Conservation (phyloP, 2,113 vertebrate genomes). For the Myotis yumanensis region DNA sequence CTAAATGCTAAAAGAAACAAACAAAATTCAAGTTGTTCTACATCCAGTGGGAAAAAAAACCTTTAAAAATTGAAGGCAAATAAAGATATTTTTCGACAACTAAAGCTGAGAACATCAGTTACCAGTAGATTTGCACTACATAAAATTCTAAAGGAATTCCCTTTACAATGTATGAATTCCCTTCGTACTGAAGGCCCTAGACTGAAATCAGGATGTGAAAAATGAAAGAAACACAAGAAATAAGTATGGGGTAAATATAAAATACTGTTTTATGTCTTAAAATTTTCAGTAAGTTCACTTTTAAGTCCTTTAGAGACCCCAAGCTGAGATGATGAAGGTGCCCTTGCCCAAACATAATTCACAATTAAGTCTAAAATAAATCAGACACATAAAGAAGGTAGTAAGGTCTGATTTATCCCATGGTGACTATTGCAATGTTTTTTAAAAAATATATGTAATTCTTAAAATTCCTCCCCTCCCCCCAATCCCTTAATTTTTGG, state of each 20-base stretch:
- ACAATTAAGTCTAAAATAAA: slow-evolving; percentile 43
- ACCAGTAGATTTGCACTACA: neutral
- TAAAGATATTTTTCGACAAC: neutral
- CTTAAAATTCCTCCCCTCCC: neutral
- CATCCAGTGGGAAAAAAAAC: neutral
- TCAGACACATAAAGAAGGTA: neutral
- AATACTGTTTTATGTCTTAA: neutral
- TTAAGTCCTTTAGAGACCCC: neutral
- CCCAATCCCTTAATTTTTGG: neutral
- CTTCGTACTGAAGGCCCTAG: neutral
- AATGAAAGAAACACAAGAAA: neutral
- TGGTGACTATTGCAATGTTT: neutral
- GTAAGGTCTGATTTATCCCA: neutral
- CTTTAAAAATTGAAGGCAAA: slow-evolving; percentile 41
- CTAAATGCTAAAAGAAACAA: slow-evolving; percentile 40
- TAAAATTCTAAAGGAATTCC: slow-evolving; percentile 1
- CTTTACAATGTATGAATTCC: neutral
- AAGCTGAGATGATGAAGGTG: neutral
- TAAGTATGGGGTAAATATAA: neutral
- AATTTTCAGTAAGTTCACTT: slow-evolving; percentile 20
- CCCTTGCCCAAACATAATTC: neutral
- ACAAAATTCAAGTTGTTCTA: slow-evolving; percentile 2
- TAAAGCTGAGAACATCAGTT: slow-evolving; percentile 1
- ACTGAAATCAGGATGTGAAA: neutral
- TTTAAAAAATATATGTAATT: neutral